Evolutionary conservation across 2,113 vertebrate species (phyloP).

Genomic region (Triplophysa tibetana): DNA sequence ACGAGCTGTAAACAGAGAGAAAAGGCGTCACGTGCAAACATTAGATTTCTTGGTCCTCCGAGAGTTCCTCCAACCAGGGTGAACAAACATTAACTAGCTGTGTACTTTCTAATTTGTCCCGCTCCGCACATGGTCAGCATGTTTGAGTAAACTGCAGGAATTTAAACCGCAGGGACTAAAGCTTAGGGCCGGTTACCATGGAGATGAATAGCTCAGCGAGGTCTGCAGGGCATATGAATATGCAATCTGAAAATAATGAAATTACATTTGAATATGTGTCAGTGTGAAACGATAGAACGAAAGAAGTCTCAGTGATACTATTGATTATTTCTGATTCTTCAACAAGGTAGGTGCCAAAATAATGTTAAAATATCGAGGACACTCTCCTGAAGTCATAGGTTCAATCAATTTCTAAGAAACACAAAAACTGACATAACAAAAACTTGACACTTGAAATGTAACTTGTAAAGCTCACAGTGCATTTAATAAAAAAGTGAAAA

Average conservation of each 20-base stretch:
- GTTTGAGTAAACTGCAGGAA: slow-evolving; percentile 39
- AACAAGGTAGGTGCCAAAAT: background rate
- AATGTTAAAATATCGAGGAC: background rate
- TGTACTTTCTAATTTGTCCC: slow-evolving; percentile 40
- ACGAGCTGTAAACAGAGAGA: slow-evolving; percentile 21
- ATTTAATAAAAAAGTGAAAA: too few relatives aligned
- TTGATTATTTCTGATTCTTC: background rate
- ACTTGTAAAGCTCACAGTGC: too few relatives aligned
- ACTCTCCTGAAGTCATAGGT: background rate
- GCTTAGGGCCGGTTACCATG: slow-evolving; percentile 59
- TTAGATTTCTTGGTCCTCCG: slow-evolving; percentile 21
- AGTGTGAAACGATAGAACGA: background rate
- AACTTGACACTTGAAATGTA: too few relatives aligned
- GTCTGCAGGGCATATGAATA: slow-evolving; percentile 45
- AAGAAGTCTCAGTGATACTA: background rate
- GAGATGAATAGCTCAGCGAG: slow-evolving; percentile 58
- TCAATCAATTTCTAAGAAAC: too few relatives aligned
- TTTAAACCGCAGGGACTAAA: slow-evolving; percentile 20
- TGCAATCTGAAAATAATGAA: slow-evolving; percentile 49
- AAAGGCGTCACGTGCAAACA: slow-evolving; percentile 29
- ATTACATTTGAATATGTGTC: slow-evolving; percentile 22
- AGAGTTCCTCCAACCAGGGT: slow-evolving; percentile 16
- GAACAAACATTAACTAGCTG: slow-evolving; percentile 51
- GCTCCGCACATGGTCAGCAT: slow-evolving; percentile 33
- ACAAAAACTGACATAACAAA: too few relatives aligned